A percentile compares a stretch with the other conserved stretches of the same genome.
phyloP scores from a whole-genome alignment of 2,113 vertebrate genomes.

The Periophthalmus modestus region DNA sequence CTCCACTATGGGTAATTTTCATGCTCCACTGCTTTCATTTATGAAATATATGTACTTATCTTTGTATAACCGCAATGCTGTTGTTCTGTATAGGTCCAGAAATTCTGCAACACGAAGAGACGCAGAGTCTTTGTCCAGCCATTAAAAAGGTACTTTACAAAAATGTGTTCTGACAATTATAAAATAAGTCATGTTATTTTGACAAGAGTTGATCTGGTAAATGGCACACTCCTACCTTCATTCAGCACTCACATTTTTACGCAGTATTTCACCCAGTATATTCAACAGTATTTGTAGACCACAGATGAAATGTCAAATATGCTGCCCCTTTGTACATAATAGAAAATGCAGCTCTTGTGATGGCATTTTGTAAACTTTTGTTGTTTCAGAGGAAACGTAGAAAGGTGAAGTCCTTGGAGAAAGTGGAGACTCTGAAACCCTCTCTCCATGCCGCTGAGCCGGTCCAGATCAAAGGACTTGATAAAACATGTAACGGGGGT shows the following conservation, averaged over 20 bases:
- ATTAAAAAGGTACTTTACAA: constrained; percentile 86
- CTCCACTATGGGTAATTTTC: constrained; percentile 81
- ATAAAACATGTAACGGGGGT: constrained; percentile 75
- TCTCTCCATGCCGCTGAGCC: constrained; percentile 66
- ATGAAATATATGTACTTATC: neutral
- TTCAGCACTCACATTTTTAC: no score
- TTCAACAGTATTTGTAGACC: neutral
- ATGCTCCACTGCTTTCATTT: neutral
- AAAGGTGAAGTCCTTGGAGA: constrained; percentile 82
- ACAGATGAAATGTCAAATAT: neutral
- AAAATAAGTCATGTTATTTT: no score
- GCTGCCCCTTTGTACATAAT: neutral
- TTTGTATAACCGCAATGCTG: neutral
- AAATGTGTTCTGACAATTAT: neutral
- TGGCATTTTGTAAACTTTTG: neutral
- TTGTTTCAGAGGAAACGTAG: constrained; percentile 84
- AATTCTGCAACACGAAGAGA: constrained; percentile 85
- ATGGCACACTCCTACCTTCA: neutral
- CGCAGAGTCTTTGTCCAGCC: constrained; percentile 82
- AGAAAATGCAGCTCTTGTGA: neutral
- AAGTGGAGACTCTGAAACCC: constrained; percentile 83
- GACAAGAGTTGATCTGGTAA: no score
- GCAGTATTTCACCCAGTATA: no score
- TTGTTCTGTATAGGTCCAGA: constrained; percentile 73
- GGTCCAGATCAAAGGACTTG: constrained; percentile 78